Evolutionary conservation across 2,888 invertebrate species (phyloP).

Genomic region (Apodemia hepburni): DNA sequence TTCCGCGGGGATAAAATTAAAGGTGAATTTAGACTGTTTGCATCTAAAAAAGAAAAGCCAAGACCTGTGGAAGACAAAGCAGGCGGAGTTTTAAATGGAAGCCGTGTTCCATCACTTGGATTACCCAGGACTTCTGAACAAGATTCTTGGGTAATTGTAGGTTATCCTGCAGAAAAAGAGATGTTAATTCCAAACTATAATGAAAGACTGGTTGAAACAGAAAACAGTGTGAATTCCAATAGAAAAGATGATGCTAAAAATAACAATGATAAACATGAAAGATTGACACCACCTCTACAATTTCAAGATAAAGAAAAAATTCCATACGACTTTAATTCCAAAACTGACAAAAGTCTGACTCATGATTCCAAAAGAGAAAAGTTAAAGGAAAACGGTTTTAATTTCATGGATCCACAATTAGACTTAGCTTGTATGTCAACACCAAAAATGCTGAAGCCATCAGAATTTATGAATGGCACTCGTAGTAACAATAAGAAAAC

Average conservation of each 20-base stretch:
- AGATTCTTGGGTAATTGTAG: conserved; percentile 67
- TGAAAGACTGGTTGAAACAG: conserved; percentile 57
- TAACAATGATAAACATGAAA: conserved; percentile 46
- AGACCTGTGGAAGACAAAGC: conserved; percentile 50
- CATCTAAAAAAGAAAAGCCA: conserved; percentile 61
- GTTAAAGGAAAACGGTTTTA: conserved; percentile 64
- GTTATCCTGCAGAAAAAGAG: conserved; percentile 59
- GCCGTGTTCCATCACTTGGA: conserved; percentile 67
- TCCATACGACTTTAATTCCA: conserved; percentile 54
- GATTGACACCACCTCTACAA: conserved; percentile 67
- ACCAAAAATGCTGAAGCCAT: conserved; percentile 70
- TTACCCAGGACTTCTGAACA: conserved; percentile 61
- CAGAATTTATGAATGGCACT: conserved; percentile 55
- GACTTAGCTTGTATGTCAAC: conserved; percentile 72
- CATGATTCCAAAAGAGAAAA: conserved; percentile 71
- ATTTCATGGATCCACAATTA: conserved; percentile 64
- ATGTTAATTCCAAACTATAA: conserved; percentile 67
- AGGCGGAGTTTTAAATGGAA: conserved; percentile 60
- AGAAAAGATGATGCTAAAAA: conserved; percentile 44
- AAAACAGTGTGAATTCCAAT: conserved; percentile 46
- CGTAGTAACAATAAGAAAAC: conserved; percentile 49
- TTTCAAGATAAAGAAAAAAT: conserved; percentile 67
- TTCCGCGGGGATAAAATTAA: conserved; percentile 54
- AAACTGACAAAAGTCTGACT: conserved; percentile 55
- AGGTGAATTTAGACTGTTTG: conserved; percentile 64